These are phyloP conservation scores for Noctilio leporinus DNA, from an alignment of 2,113 vertebrate species.

Conservation along the genomic window DNA sequence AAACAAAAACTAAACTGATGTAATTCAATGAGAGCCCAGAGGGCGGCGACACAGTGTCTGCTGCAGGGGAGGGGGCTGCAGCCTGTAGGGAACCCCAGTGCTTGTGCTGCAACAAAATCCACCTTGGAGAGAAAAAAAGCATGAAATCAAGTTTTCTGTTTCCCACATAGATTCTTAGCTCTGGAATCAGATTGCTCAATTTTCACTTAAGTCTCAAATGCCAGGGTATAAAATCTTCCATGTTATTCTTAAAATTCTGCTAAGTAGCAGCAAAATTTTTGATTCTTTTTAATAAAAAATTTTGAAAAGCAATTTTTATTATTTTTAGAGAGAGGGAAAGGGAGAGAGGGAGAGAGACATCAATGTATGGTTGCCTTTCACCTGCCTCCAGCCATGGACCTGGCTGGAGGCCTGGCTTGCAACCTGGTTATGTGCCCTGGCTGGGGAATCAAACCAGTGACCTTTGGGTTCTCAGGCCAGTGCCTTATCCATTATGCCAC, in stretches of 20 bases:
- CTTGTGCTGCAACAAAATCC: background rate
- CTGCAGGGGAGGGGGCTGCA: background rate
- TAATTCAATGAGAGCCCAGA: slow-evolving; percentile 33
- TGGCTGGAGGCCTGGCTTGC: too few relatives aligned
- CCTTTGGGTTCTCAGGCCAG: too few relatives aligned
- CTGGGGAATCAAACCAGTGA: too few relatives aligned
- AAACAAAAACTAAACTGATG: slow-evolving; percentile 58
- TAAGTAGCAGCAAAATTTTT: background rate
- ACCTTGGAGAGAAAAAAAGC: background rate
- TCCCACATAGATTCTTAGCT: background rate
- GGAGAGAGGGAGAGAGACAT: too few relatives aligned
- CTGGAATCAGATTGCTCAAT: background rate
- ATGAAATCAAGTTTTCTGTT: background rate
- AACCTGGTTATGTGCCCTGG: too few relatives aligned
- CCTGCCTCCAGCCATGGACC: too few relatives aligned
- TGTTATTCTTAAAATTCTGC: background rate
- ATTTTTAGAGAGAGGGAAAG: too few relatives aligned
- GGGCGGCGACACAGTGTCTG: background rate
- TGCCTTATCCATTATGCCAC: too few relatives aligned
- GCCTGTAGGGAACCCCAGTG: background rate
- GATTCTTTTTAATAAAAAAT: slow-evolving; percentile 8
- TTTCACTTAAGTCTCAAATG: background rate
- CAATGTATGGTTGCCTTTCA: too few relatives aligned
- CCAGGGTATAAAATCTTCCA: background rate
- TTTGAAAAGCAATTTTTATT: background rate